Evolutionary conservation across 2,888 invertebrate genomes (phyloP).

Genomic region (Tryphoninae sp.): DNA sequence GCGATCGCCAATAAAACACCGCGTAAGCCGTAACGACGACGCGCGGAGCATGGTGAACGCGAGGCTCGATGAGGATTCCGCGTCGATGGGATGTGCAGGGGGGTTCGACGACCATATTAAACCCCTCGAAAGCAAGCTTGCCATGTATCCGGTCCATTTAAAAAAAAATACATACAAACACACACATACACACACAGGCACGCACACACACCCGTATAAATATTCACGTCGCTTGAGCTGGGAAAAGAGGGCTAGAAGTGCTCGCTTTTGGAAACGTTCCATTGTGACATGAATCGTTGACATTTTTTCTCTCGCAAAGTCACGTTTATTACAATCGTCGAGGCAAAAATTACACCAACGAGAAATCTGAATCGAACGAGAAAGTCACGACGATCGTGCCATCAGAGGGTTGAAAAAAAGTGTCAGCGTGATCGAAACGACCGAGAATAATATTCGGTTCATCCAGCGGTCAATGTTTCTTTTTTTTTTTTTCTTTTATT

Average conservation of each 20-base stretch:
- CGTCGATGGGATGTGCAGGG: conserved; percentile 30
- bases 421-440: background rate
- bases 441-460: background rate
- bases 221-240: background rate
- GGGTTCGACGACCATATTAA: conserved; percentile 47
- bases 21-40: conserved; percentile 72
- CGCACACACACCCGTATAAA: too few relatives aligned
- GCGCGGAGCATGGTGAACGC: conserved; percentile 58
- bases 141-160: conserved; percentile 19
- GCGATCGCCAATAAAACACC: conserved; percentile 73
- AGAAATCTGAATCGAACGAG: background rate
- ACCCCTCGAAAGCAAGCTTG: conserved; percentile 9
- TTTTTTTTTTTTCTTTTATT: too few relatives aligned
- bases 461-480: background rate
- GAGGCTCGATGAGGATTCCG: conserved; percentile 38
- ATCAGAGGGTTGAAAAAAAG: too few relatives aligned
- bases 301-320: background rate
- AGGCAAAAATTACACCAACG: conserved; percentile 1
- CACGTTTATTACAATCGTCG: background rate
- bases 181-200: background rate
- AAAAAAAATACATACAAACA: conserved; percentile 15
- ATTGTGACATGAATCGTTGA: background rate
- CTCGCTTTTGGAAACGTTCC: conserved; percentile 4
- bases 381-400: background rate
- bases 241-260: conserved; percentile 4